A percentile compares a stretch with the other conserved stretches of the same genome.
Conservation (phyloP, 2,888 invertebrate species). For the Pyrocoelia pectoralis region DNA sequence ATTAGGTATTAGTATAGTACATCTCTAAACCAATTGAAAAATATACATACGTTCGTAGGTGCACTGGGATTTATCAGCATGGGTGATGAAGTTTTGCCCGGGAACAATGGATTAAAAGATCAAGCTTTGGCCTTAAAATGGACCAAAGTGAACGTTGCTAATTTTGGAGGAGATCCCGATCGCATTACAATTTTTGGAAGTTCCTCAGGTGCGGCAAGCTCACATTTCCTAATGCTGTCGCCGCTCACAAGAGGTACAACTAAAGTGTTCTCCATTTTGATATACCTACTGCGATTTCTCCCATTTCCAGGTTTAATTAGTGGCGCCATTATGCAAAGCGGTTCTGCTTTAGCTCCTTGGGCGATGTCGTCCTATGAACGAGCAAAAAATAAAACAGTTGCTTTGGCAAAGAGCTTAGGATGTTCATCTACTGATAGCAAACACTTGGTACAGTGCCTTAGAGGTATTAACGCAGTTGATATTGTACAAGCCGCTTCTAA, state of each 20-base stretch:
- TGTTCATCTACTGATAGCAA: background rate
- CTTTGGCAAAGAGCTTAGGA: background rate
- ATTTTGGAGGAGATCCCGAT: slow-evolving; percentile 49
- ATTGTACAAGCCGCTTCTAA: background rate
- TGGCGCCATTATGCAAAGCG: slow-evolving; percentile 25
- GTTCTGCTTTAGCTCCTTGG: slow-evolving; percentile 14
- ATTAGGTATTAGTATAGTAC: slow-evolving; percentile 36
- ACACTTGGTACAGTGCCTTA: background rate
- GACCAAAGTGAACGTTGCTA: slow-evolving; percentile 46
- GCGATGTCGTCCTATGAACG: background rate
- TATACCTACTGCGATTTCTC: too few relatives aligned
- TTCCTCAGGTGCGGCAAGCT: slow-evolving; percentile 57
- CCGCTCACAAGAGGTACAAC: slow-evolving; percentile 53
- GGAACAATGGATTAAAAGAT: slow-evolving; percentile 44
- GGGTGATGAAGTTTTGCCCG: slow-evolving; percentile 50
- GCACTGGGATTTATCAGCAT: slow-evolving; percentile 50
- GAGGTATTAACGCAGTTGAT: background rate
- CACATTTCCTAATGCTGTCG: slow-evolving; percentile 56
- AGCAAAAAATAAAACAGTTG: background rate
- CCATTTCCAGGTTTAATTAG: slow-evolving; percentile 18
- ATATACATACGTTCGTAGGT: too few relatives aligned
- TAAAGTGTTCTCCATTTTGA: too few relatives aligned
- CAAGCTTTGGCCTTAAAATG: slow-evolving; percentile 54
- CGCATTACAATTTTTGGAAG: slow-evolving; percentile 55
- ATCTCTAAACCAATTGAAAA: too few relatives aligned